phyloP scores from a whole-genome alignment of 2,888 invertebrate species.

The Hirtodrosophila trivittata region DNA sequence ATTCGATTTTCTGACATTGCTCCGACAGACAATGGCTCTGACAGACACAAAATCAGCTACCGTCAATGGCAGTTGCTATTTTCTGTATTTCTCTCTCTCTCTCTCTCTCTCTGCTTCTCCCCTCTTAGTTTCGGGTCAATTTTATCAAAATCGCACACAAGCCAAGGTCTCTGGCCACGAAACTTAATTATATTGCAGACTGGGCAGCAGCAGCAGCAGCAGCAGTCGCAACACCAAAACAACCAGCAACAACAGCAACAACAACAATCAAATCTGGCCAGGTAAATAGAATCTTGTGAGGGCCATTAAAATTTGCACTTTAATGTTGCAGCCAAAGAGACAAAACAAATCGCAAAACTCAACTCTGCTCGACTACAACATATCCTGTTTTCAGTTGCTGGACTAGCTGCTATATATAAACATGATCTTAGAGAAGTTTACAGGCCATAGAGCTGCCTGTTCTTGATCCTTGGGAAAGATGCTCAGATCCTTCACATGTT shows the following conservation, averaged over 20 bases:
- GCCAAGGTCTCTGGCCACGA: slow-evolving; percentile 75
- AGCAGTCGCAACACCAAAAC: slow-evolving; percentile 18
- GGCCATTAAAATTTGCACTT: slow-evolving; percentile 76
- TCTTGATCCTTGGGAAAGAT: too few species aligned
- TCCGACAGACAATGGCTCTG: slow-evolving; percentile 41
- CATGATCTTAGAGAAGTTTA: too few species aligned
- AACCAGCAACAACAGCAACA: slow-evolving; percentile 25
- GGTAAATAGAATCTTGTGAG: slow-evolving; percentile 65
- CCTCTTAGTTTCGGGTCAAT: slow-evolving; percentile 62
- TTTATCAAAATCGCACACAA: slow-evolving; percentile 74
- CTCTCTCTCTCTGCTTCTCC: not conserved
- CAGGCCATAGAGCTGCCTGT: too few species aligned
- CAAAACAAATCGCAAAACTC: slow-evolving; percentile 16
- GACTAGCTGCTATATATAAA: too few species aligned
- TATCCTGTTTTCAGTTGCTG: too few species aligned
- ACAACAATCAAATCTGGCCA: slow-evolving; percentile 48
- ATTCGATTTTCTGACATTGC: slow-evolving; percentile 58
- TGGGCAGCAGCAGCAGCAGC: slow-evolving; percentile 25
- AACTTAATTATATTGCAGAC: slow-evolving; percentile 77
- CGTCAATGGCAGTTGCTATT: slow-evolving; percentile 64
- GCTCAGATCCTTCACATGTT: too few species aligned
- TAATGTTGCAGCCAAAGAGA: slow-evolving; percentile 53
- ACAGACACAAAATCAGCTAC: slow-evolving; percentile 59
- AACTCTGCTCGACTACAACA: not conserved
- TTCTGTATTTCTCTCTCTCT: slow-evolving; percentile 15